phyloP scores from a whole-genome alignment of 92 coral and sea anemone genomes.

The Actinostola sp. region DNA sequence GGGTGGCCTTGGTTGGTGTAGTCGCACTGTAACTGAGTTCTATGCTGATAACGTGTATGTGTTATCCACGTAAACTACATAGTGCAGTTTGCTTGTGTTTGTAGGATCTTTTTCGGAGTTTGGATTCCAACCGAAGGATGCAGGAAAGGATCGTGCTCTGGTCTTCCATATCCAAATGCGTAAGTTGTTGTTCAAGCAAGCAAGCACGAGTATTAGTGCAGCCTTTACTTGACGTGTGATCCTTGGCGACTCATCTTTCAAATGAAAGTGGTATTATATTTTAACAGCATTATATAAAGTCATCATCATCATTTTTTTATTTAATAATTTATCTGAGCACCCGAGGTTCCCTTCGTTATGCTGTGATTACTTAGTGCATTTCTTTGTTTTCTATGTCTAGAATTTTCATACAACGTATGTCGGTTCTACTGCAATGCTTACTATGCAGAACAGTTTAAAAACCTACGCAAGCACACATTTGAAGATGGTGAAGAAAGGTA shows the following conservation, averaged over 20 bases:
- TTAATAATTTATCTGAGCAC: too few relatives aligned
- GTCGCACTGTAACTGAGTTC: too few relatives aligned
- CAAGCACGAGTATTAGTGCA: too few relatives aligned
- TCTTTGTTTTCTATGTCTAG: slow-evolving; percentile 33
- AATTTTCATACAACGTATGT: slow-evolving; percentile 81
- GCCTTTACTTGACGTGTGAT: too few relatives aligned
- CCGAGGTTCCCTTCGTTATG: too few relatives aligned
- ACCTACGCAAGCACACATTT: slow-evolving; percentile 81
- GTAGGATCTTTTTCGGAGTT: slow-evolving; percentile 60
- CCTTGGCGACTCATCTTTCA: too few relatives aligned
- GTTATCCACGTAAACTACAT: background rate
- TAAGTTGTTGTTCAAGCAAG: slow-evolving; percentile 44
- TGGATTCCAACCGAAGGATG: slow-evolving; percentile 77
- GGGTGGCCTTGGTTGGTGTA: too few relatives aligned
- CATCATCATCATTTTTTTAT: too few relatives aligned
- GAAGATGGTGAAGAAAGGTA: slow-evolving; percentile 93
- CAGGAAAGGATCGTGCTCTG: slow-evolving; percentile 26
- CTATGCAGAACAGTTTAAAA: slow-evolving; percentile 89
- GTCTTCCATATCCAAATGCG: slow-evolving; percentile 87
- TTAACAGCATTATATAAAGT: too few relatives aligned
- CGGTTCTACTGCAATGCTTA: slow-evolving; percentile 90
- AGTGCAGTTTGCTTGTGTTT: background rate
- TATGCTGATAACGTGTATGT: too few relatives aligned
- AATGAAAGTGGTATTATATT: too few relatives aligned
- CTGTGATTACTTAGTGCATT: too few relatives aligned